Conservation (phyloP, 2,797 vertebrate genomes). For the Epinephelus malabaricus region DNA sequence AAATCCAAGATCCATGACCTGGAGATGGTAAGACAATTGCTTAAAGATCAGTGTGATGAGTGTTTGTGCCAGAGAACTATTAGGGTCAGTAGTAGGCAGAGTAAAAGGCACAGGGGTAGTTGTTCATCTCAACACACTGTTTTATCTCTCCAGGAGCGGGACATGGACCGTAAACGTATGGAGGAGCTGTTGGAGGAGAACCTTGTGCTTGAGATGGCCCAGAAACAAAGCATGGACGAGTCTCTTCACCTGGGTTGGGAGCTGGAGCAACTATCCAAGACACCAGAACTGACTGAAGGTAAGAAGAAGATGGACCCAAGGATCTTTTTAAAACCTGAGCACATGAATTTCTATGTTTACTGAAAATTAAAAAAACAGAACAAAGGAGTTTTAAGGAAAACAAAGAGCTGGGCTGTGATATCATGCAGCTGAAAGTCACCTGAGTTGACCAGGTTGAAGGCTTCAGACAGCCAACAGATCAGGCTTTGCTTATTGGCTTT, state of each 20-base stretch:
- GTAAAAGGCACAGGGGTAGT: background rate
- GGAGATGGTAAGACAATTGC: conserved; percentile 91
- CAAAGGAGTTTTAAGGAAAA: background rate
- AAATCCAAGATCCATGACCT: conserved; percentile 97
- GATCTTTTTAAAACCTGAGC: background rate
- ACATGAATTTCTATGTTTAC: background rate
- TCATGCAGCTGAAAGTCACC: background rate
- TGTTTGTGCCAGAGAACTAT: background rate
- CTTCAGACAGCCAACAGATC: conserved; percentile 17
- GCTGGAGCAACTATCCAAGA: conserved; percentile 96
- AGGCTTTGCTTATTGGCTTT: conserved; percentile 32
- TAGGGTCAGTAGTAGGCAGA: background rate
- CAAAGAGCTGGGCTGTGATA: background rate
- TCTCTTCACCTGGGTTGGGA: conserved; percentile 98
- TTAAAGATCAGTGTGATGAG: background rate
- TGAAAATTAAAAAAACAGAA: background rate
- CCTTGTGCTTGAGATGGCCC: conserved; percentile 96
- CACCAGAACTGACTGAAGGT: conserved; percentile 94
- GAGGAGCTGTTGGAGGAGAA: conserved; percentile 99
- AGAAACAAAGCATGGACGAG: conserved; percentile 99
- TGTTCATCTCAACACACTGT: background rate
- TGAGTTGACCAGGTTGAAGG: conserved; percentile 25
- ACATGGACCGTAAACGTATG: conserved; percentile 95
- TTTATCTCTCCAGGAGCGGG: conserved; percentile 87
- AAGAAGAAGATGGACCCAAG: conserved; percentile 21